Evolutionary conservation across 2,888 invertebrate genomes (phyloP).

Genomic region (Drosophila anomalata): DNA sequence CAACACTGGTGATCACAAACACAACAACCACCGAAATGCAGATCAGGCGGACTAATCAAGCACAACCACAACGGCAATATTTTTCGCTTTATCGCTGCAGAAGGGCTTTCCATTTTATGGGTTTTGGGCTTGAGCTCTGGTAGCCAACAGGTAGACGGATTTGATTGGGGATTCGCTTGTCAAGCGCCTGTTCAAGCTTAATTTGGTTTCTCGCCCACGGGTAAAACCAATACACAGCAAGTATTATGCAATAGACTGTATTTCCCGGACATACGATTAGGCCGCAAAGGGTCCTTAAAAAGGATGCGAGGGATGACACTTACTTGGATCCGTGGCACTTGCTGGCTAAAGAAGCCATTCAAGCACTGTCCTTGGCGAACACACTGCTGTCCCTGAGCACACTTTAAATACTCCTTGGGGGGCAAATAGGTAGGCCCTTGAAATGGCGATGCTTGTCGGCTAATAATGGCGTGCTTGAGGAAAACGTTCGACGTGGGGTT

Average conservation of each 20-base stretch:
- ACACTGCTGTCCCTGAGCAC: conserved; percentile 80
- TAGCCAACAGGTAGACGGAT: conserved; percentile 1
- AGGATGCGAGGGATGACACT: conserved; percentile 21
- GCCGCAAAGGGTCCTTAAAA: not conserved
- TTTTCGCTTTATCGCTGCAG: conserved; percentile 56
- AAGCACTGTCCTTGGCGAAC: conserved; percentile 78
- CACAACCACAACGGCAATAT: conserved; percentile 49
- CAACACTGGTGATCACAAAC: conserved; percentile 17
- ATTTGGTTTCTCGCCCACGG: conserved; percentile 38
- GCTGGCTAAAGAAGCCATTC: conserved; percentile 45
- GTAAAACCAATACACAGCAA: conserved; percentile 62
- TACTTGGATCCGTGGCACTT: conserved; percentile 78
- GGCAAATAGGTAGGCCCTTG: conserved; percentile 81
- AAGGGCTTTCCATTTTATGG: conserved; percentile 63
- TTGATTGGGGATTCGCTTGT: conserved; percentile 34
- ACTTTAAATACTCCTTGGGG: conserved; percentile 77
- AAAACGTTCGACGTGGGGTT: conserved; percentile 78
- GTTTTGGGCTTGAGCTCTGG: conserved; percentile 49
- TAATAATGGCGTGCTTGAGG: conserved; percentile 81
- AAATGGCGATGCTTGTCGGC: conserved; percentile 81
- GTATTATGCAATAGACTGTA: conserved; percentile 65
- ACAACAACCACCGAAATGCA: conserved; percentile 38
- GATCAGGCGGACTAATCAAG: conserved; percentile 64
- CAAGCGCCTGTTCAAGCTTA: conserved; percentile 48
- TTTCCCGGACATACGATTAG: not conserved